A percentile compares a stretch with the other conserved stretches of the same genome.
These are phyloP conservation scores for Patagioenas fasciata DNA, from an alignment of 2,113 vertebrate species.

Conservation along the genomic window DNA sequence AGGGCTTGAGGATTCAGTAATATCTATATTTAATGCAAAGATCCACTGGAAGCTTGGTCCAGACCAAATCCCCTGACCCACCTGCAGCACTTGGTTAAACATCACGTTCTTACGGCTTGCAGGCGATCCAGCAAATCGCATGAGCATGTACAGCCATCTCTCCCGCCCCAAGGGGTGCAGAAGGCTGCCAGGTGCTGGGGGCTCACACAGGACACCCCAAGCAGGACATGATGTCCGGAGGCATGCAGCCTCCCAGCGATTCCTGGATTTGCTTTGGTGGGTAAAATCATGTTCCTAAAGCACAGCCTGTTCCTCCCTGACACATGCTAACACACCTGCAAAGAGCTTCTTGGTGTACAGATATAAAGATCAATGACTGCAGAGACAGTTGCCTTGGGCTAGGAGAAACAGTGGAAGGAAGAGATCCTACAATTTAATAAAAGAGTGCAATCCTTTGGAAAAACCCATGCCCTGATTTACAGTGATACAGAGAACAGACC, in stretches of 20 bases:
- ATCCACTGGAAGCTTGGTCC: not conserved
- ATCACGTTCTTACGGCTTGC: not conserved
- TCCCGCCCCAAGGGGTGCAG: not conserved
- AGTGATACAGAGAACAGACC: not conserved
- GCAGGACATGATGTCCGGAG: not conserved
- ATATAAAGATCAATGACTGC: not conserved
- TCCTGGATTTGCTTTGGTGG: not conserved
- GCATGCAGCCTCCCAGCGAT: fast-evolving
- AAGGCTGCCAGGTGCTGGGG: not conserved
- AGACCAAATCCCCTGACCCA: not conserved
- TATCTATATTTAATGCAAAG: not conserved
- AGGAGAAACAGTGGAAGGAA: not conserved
- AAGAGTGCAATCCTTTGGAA: not conserved
- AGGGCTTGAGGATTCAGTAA: not conserved
- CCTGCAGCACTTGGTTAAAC: not conserved
- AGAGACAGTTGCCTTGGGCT: not conserved
- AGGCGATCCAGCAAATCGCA: not conserved
- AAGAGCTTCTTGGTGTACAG: not conserved
- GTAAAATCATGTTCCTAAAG: not conserved
- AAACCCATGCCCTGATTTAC: not conserved
- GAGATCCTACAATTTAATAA: not conserved
- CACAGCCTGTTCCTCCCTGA: not conserved
- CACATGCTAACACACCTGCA: not conserved
- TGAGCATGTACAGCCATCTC: not conserved
- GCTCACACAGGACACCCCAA: not conserved